Conservation (phyloP, 2,797 vertebrate genomes). For the Sylvia borin region DNA sequence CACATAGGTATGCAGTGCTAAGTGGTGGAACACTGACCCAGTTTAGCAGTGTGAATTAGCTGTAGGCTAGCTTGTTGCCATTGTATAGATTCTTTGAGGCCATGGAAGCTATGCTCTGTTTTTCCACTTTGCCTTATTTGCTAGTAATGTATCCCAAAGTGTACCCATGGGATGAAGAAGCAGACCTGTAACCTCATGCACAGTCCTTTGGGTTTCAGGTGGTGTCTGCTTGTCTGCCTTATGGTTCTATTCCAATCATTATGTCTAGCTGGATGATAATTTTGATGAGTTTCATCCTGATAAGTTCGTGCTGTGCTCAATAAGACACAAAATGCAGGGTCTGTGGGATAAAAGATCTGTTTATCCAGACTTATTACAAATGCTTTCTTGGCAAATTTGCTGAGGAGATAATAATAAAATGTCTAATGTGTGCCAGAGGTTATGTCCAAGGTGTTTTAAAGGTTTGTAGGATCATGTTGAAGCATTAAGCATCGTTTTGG, state of each 20-base stretch:
- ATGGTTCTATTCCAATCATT: background rate
- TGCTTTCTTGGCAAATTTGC: background rate
- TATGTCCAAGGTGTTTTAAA: background rate
- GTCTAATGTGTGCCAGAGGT: background rate
- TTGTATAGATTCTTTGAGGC: constrained; percentile 41
- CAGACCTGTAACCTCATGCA: background rate
- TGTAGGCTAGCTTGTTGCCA: constrained; percentile 38
- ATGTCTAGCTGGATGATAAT: background rate
- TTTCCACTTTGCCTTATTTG: background rate
- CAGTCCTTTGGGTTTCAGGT: background rate
- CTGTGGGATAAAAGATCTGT: background rate
- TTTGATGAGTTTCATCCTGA: background rate
- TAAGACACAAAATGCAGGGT: background rate
- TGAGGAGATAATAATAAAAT: background rate
- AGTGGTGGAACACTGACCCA: constrained; percentile 45
- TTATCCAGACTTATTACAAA: background rate
- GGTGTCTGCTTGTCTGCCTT: background rate
- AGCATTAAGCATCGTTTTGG: background rate
- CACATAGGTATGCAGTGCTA: background rate
- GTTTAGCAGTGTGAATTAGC: constrained; percentile 11
- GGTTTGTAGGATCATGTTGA: background rate
- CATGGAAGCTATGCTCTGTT: background rate
- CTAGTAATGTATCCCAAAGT: background rate
- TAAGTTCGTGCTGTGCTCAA: background rate
- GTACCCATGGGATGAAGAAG: background rate